Base-by-base conservation (phyloP, 2,113 vertebrate species). In the Leucoraja erinaceus region DNA sequence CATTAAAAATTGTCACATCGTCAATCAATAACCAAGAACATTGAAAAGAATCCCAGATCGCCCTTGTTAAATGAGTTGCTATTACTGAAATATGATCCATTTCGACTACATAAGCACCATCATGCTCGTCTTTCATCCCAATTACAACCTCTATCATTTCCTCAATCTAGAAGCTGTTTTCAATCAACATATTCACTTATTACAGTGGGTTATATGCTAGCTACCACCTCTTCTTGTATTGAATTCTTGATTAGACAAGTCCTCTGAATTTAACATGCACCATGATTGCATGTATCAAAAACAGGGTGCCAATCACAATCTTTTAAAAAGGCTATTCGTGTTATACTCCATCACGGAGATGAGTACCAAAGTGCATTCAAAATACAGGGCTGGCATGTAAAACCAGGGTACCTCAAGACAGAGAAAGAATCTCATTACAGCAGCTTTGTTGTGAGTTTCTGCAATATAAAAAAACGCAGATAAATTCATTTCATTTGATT, bases 111-210 rank as follows among this genome's bases (percentile, higher is more conserved):
- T 97, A 97, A 97, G 96, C 98, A 99, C 97, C 97, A 97, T 97
- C 98, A 98, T 98, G 97, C 98, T 98, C 98, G 98, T 97, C 97
- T 98, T 97, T 98, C 97, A 97, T 96, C 97, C 98, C 98, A 98
- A 99, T 99, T 99, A 99, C 98, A 98, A 96, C 96, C 98, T 98
- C 98, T 99, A 98, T 99, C 98, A 99, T 99, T 99, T 99, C 97
- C 97, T 98, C 99, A 99, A 99, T 98, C 98, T 97, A 98, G 98
- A 98, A 99, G 99, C 98, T 99, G 98, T 99, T 99, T 99, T 99
- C 98, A 99, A 99, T 99, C 98, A 99, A 98, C 98, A 98, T 97
- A 98, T 97, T 98, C 98, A 96, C 97, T 97, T 97, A 97, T 98
- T 98, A 97, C 96, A 97, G 97, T 97, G 93, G 97, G 96, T 97